A percentile compares a stretch with the other conserved stretches of the same genome.
These are phyloP conservation scores for Zygogramma bicolorata DNA, from an alignment of 2,888 invertebrate genomes.

Conservation along the genomic window DNA sequence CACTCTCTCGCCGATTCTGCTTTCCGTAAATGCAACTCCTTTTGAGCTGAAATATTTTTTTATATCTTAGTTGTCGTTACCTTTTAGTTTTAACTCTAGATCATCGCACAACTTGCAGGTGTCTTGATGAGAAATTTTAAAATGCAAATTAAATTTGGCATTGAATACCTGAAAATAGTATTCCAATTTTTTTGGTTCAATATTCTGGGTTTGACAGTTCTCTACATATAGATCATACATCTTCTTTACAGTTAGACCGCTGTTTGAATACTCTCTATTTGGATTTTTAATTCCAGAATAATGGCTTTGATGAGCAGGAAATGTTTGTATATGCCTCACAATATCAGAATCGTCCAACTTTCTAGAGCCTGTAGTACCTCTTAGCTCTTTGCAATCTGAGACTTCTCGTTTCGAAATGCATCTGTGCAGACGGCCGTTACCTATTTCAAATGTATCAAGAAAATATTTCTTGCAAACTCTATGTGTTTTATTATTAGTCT, in stretches of 20 bases:
- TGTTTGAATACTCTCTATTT: slow-evolving; percentile 49
- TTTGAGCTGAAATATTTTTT: neutral
- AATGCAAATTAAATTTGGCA: slow-evolving; percentile 23
- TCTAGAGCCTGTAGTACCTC: slow-evolving; percentile 31
- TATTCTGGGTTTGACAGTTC: slow-evolving; percentile 6
- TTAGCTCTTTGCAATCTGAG: slow-evolving; percentile 7
- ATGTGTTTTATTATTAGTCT: slow-evolving; percentile 6
- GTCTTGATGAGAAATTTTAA: slow-evolving; percentile 18
- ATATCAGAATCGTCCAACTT: slow-evolving; percentile 47
- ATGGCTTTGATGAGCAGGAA: slow-evolving; percentile 51
- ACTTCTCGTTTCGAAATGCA: slow-evolving; percentile 19
- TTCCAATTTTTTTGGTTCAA: slow-evolving; percentile 13
- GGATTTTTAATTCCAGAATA: slow-evolving; percentile 49
- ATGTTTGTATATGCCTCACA: slow-evolving; percentile 46
- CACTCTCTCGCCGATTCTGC: slow-evolving; percentile 4
- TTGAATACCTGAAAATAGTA: slow-evolving; percentile 14
- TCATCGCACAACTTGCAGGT: slow-evolving; percentile 24
- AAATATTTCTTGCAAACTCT: slow-evolving; percentile 12
- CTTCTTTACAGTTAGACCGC: slow-evolving; percentile 14
- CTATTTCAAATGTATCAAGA: slow-evolving; percentile 29
- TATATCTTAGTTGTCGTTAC: neutral
- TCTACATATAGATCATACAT: slow-evolving; percentile 21
- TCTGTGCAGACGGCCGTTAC: slow-evolving; percentile 20
- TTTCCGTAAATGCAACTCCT: slow-evolving; percentile 1
- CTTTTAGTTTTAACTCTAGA: slow-evolving; percentile 4